Percentiles rank a stretch among this genome's conserved stretches.
phyloP scores from a whole-genome alignment of 2,113 vertebrate genomes.

The Vicugna pacos region DNA sequence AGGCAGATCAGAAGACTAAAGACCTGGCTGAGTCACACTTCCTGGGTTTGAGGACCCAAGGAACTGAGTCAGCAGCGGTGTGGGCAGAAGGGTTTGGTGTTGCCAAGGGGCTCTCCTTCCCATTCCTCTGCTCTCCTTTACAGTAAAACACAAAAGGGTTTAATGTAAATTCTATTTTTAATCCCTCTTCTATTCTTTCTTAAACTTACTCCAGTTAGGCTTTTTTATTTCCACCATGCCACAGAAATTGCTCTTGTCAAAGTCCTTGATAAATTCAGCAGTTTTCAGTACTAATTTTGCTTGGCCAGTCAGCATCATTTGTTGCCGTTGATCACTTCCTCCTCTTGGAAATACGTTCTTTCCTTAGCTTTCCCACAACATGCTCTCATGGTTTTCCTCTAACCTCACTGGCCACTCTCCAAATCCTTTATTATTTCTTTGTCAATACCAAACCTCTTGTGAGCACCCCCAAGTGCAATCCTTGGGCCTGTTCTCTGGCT shows the following conservation, averaged over 20 bases:
- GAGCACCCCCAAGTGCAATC: not conserved
- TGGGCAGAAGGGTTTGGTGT: not conserved
- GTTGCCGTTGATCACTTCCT: slow-evolving; percentile 3
- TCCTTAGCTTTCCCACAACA: not conserved
- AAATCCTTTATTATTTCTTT: not conserved
- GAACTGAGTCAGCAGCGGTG: not conserved
- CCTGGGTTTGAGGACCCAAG: not conserved
- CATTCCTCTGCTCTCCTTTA: not conserved
- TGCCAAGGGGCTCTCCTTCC: not conserved
- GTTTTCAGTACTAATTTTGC: slow-evolving; percentile 38
- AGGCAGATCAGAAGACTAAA: not conserved
- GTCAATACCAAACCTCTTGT: not conserved
- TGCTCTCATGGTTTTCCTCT: not conserved
- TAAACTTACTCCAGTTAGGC: not conserved
- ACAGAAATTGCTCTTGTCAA: not conserved
- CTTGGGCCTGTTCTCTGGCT: not conserved
- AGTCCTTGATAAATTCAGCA: slow-evolving; percentile 34
- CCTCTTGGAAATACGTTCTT: not conserved
- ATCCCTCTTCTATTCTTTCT: not conserved
- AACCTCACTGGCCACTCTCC: not conserved
- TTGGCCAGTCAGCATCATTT: not conserved
- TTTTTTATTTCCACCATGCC: slow-evolving; percentile 42
- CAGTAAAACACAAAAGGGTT: not conserved
- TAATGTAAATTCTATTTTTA: not conserved
- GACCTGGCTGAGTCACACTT: not conserved